Percentiles rank a stretch among this genome's conserved stretches.
These are phyloP conservation scores for Peromyscus maniculatus DNA, from an alignment of 2,113 vertebrate species.

Conservation along the genomic window DNA sequence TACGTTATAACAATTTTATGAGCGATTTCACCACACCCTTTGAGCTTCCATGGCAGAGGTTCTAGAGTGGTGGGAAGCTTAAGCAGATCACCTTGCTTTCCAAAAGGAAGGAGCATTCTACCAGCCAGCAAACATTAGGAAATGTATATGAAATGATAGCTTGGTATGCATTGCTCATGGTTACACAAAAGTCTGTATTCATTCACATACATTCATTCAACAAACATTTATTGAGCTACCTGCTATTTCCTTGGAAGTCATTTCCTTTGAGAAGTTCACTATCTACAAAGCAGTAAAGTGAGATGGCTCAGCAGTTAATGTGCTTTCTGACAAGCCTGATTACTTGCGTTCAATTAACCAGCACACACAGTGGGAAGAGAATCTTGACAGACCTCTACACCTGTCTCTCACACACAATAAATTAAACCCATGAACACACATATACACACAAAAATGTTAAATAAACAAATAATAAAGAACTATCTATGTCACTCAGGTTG, in stretches of 20 bases:
- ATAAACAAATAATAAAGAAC: neutral
- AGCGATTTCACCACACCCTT: neutral
- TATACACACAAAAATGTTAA: neutral
- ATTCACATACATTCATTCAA: slow-evolving; percentile 24
- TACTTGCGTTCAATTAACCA: neutral
- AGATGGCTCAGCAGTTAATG: neutral
- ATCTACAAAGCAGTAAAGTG: slow-evolving; percentile 1
- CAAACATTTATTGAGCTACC: slow-evolving; percentile 40
- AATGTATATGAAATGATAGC: neutral
- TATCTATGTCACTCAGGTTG: neutral
- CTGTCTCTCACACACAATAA: neutral
- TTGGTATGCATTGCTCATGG: neutral
- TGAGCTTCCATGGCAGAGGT: neutral
- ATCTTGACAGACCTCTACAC: neutral
- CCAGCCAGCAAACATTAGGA: slow-evolving; percentile 8
- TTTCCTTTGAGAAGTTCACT: slow-evolving; percentile 3
- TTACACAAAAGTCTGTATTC: slow-evolving; percentile 38
- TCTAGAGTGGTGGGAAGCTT: slow-evolving; percentile 8
- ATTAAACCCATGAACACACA: neutral
- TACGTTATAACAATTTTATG: slow-evolving; percentile 43
- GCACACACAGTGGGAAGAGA: neutral
- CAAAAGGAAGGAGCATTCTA: neutral
- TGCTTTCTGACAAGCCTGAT: neutral
- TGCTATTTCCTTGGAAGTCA: neutral
- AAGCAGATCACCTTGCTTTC: neutral